Evolutionary conservation across 1,140 invertebrate genomes (phyloP).

Genomic region (Conopomorpha cramerella): DNA sequence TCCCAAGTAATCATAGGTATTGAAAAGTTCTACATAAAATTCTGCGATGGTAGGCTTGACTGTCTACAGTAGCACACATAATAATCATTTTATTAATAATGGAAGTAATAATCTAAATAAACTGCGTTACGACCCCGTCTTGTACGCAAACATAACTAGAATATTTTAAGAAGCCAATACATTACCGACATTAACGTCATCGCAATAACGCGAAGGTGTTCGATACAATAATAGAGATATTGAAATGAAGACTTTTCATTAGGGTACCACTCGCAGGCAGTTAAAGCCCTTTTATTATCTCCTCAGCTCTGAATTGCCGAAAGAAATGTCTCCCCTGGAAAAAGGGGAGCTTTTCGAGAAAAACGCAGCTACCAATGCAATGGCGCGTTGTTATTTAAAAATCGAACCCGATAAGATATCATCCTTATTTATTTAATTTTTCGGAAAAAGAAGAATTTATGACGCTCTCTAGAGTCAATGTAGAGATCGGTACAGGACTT

Average conservation of each 20-base stretch:
- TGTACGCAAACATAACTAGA: too few relatives aligned
- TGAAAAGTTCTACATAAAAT: too few relatives aligned
- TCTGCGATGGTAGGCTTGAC: too few relatives aligned
- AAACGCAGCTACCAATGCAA: conserved; percentile 48
- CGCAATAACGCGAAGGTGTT: not conserved
- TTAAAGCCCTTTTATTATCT: conserved; percentile 64
- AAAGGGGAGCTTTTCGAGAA: conserved; percentile 44
- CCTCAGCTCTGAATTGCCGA: conserved; percentile 59
- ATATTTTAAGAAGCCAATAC: too few relatives aligned
- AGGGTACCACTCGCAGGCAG: conserved; percentile 51
- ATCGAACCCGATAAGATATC: conserved; percentile 54
- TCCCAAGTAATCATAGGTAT: too few relatives aligned
- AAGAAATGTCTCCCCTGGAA: conserved; percentile 50
- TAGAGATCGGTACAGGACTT: conserved; percentile 41
- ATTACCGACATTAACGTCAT: too few relatives aligned
- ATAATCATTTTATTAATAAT: too few relatives aligned
- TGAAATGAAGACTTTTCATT: conserved; percentile 55
- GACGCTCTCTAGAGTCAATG: conserved; percentile 47
- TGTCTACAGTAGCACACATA: too few relatives aligned
- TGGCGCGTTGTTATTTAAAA: conserved; percentile 54
- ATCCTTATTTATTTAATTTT: conserved; percentile 52
- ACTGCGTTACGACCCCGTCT: too few relatives aligned
- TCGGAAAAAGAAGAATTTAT: conserved; percentile 53
- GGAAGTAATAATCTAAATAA: too few relatives aligned
- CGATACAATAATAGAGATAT: conserved; percentile 35